Base-by-base conservation (phyloP, 2,113 vertebrate genomes). In the Psammodynastes pulverulentus region DNA sequence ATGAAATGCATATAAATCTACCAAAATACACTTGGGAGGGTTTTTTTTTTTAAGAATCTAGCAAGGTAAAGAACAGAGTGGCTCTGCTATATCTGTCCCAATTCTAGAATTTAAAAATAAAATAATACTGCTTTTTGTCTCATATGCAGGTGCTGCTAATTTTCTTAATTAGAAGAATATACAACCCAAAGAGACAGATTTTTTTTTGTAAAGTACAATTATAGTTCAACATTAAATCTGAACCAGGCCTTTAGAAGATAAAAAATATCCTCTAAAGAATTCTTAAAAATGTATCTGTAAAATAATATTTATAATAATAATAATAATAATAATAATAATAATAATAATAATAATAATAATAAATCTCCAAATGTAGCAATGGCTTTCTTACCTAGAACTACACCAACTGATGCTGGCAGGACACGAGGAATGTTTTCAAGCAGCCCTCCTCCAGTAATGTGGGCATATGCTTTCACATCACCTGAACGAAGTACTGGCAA, bases 371-470 rank as follows among this genome's bases (percentile, higher is more conserved):
- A n/a, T 67, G 7, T 21, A 9, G 34, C 72, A 17, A 9, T 21
- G 56, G 3, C 48, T 7, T 49, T 86, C 97, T 98, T 95, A 99
- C 99, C 99, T 94, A 99, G 94, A 91, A 98, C 91, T 0, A 98
- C 99, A 0, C 98, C 98, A 49, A 98, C 94, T 34, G 97, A 95
- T 29, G 93, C 93, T 1, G 99, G 99, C 19, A 99, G 98, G 13
- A 99, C 98, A 34, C 99, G 97, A 8, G 99, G 98, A 58, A 99
- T 98, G 96, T 99, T 99, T 96, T 99, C 99, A 96, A 99, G 95
- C 5, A 99, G 97, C 2, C 99, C 99, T 0, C 99, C 99, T 23
- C 99, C 99, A 5, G 99, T 99, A 97, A 99, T 99, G 97, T 99
- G 99, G 34, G 99, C 99, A 12, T 97, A 98, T 62, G 99, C 99